Percentiles rank a stretch among this genome's conserved stretches.
Conservation (phyloP, 2,797 vertebrate genomes). For the Peromyscus eremicus region DNA sequence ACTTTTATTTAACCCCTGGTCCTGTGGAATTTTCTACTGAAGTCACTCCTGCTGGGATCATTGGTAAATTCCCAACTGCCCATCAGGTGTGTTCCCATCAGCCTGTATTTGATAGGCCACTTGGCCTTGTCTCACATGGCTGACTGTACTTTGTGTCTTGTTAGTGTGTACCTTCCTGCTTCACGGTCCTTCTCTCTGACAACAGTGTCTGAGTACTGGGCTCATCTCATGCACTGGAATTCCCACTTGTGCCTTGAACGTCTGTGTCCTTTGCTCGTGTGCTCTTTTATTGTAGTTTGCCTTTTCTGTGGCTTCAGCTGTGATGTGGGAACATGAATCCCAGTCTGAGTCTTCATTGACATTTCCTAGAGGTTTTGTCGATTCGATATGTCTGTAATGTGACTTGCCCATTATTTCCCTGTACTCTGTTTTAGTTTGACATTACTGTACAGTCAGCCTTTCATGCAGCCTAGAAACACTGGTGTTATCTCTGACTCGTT, state of each 20-base stretch:
- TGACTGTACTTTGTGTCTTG: not conserved
- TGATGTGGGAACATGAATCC: not conserved
- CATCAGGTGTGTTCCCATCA: not conserved
- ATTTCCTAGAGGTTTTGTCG: conserved; percentile 37
- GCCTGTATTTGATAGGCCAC: not conserved
- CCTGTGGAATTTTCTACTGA: conserved; percentile 4
- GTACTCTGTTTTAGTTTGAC: conserved; percentile 37
- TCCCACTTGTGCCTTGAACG: conserved; percentile 10
- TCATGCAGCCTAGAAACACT: conserved; percentile 26
- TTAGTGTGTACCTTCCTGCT: not conserved
- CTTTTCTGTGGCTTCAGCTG: not conserved
- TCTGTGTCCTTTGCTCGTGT: conserved; percentile 16
- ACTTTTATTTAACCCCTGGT: conserved; percentile 24
- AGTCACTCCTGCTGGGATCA: not conserved
- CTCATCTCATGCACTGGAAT: conserved; percentile 2
- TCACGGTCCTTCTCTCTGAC: not conserved
- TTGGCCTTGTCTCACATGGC: conserved; percentile 27
- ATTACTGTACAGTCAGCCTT: conserved; percentile 33
- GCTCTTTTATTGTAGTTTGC: conserved; percentile 10
- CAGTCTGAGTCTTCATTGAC: not conserved
- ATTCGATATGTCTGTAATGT: conserved; percentile 45
- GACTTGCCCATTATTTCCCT: conserved; percentile 39
- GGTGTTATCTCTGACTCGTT: conserved; percentile 42
- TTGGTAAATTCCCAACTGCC: not conserved
- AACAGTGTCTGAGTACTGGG: not conserved